Base-by-base conservation (phyloP, 2,113 vertebrate genomes). In the Mormoops blainvillei region DNA sequence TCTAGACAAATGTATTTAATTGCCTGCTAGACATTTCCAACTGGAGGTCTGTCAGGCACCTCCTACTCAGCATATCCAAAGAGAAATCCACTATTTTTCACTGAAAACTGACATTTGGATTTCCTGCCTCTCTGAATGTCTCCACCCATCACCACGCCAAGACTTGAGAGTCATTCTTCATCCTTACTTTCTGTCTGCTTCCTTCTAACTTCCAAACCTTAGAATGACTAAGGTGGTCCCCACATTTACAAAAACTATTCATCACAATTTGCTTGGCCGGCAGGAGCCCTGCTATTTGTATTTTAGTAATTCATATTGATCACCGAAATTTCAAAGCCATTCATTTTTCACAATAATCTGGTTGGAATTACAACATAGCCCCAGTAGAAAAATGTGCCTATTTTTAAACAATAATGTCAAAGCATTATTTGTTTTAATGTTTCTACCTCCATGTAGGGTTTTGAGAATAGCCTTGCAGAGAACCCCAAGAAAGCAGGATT, bases 1-100 rank as follows among this genome's bases (percentile, higher is more conserved):
- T 68, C 81, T 54, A 95, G 74, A 96, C 58, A 91, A 91, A 93
- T 91, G 80, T 65, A 86, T 95, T 58, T 41, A 70, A 63, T 41
- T 96, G 31, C 31, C 22, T 74, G 22, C 43, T 76, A 77, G 65
- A 84, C 33, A 73, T 90, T 77, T 94, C 63, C 52, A 87, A 41
- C 45, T 68, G 24, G 31, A 71, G 63, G 26, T 76, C 65, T 52
- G 48, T 71, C 24, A 11, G 56, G n/a, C 38, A 96, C 26, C 61
- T 95, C 81, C 22, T 74, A 48, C 24, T 96, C 67, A 88, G 78
- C 52, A n/a, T n/a, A 91, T 56, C 41, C 73, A 74, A 85, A 92
- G 71, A 85, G 58, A 84, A 90, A 50, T 7, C 16, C 50, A 76
- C 10, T 26, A 61, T 81, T 96, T 96, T 81, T 87, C 73, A 96